Conservation (phyloP, 2,113 vertebrate species). For the Clupea harengus region DNA sequence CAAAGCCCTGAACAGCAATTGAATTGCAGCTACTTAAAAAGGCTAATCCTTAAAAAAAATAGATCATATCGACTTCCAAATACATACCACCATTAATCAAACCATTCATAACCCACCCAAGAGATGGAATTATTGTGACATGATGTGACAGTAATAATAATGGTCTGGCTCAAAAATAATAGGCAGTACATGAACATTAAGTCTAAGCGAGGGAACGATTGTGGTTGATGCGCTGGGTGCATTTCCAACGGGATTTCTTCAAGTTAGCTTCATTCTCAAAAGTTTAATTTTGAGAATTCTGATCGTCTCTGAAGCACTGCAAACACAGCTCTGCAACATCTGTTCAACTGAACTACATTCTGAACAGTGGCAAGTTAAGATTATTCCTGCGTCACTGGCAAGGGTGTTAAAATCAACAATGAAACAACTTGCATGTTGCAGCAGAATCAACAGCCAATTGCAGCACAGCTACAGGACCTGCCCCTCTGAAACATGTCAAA, state of each 20-base stretch:
- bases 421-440: background rate
- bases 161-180: background rate
- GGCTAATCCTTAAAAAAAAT: background rate
- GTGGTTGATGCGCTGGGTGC: background rate
- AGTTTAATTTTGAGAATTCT: background rate
- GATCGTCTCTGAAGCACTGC: background rate
- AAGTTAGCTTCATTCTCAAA: background rate
- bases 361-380: background rate
- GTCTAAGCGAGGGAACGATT: background rate
- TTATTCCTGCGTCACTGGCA: background rate
- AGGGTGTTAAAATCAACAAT: background rate
- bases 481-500: constrained; percentile 3
- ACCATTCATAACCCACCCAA: background rate
- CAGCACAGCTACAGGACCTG: constrained; percentile 13
- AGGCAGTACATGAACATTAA: background rate
- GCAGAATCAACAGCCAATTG: constrained; percentile 37
- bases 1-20: no score
- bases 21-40: background rate
- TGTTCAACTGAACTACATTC: background rate
- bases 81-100: background rate
- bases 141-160: background rate
- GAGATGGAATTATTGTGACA: background rate
- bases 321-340: background rate
- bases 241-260: background rate
- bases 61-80: background rate